These are phyloP conservation scores for Engraulis encrasicolus DNA, from an alignment of 2,113 vertebrate genomes.

Conservation along the genomic window DNA sequence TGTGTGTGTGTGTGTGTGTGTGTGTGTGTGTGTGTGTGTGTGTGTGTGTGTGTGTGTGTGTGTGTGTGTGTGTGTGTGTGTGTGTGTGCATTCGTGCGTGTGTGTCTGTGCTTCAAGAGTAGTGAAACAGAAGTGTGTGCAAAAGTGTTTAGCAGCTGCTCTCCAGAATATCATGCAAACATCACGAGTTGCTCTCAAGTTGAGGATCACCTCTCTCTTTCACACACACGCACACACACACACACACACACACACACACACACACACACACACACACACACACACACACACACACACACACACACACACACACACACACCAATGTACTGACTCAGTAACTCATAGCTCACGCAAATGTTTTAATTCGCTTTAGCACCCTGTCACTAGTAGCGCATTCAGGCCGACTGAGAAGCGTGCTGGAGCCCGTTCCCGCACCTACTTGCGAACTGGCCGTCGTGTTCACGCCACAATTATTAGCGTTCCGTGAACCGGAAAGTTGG, in stretches of 20 bases:
- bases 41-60: background rate
- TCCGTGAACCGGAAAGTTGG: no score
- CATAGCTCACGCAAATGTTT: background rate
- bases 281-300: no score
- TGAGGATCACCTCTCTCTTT: background rate
- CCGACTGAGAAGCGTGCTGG: no score
- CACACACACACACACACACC: no score
- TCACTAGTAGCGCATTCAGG: no score
- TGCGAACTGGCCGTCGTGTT: no score
- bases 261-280: no score
- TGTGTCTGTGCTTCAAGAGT: background rate
- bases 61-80: constrained; percentile 13
- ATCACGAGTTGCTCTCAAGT: background rate
- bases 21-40: constrained; percentile 1
- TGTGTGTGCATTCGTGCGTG: background rate
- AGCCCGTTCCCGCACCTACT: no score
- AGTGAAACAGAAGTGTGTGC: background rate
- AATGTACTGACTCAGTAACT: no score
- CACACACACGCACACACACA: background rate
- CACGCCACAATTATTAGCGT: no score
- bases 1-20: constrained; percentile 14
- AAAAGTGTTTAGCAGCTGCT: background rate
- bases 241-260: background rate
- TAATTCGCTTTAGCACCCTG: background rate
- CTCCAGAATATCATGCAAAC: background rate